Conservation (phyloP, 2,113 vertebrate genomes). For the Penelope pileata region DNA sequence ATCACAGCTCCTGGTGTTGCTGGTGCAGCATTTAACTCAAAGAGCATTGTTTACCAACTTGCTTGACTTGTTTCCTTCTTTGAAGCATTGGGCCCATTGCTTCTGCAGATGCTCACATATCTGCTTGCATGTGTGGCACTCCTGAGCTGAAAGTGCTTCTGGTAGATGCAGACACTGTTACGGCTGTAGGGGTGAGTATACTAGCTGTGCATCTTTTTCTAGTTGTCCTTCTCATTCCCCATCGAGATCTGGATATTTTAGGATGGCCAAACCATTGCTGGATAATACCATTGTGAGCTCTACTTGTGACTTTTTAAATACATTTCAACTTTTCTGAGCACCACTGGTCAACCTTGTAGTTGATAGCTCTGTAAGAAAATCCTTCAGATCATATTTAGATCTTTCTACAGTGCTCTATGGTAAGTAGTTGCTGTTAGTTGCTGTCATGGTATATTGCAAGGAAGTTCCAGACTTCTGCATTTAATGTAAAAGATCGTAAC, state of each 20-base stretch:
- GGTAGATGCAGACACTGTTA: background rate
- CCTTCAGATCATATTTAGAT: background rate
- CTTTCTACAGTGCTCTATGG: background rate
- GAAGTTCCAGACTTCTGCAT: too few species aligned
- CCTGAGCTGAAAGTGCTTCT: too few species aligned
- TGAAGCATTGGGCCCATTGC: too few species aligned
- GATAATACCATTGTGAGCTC: background rate
- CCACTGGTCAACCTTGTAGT: background rate
- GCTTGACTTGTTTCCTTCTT: background rate
- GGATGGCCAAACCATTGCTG: background rate
- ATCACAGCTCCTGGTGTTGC: background rate
- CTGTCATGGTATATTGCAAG: background rate
- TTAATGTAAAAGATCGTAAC: background rate
- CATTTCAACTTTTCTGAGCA: background rate
- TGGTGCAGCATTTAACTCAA: background rate
- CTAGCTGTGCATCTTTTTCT: background rate
- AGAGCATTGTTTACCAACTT: background rate
- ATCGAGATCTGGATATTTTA: background rate
- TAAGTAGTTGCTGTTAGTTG: background rate
- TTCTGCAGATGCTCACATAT: background rate
- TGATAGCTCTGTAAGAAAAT: background rate
- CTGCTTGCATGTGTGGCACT: background rate
- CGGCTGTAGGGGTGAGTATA: background rate
- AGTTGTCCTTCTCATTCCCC: background rate
- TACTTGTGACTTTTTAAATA: background rate